Evolutionary conservation across 2,888 invertebrate genomes (phyloP).

Genomic region (Hypomecis punctinalis): DNA sequence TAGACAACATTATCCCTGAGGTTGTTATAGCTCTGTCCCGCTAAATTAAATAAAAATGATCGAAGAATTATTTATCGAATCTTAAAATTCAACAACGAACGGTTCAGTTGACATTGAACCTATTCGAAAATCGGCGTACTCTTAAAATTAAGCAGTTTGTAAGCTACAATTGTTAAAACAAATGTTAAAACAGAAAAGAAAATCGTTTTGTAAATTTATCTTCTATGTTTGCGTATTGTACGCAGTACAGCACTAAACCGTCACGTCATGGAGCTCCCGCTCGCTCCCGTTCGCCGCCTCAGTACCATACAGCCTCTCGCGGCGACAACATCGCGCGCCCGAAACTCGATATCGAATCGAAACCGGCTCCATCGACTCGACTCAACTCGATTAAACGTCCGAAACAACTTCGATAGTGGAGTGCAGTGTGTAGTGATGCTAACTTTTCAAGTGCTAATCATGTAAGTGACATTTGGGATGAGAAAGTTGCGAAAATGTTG

Average conservation of each 20-base stretch:
- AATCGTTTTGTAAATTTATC: background rate
- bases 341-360: conserved; percentile 14
- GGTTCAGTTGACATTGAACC: too few species aligned
- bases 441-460: conserved; percentile 33
- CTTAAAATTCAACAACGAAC: too few species aligned
- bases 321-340: conserved; percentile 56
- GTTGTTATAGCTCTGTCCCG: too few species aligned
- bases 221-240: conserved; percentile 38
- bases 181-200: background rate
- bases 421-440: conserved; percentile 72
- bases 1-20: too few species aligned
- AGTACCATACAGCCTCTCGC: conserved; percentile 79
- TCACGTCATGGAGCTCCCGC: conserved; percentile 65
- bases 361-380: conserved; percentile 20
- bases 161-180: too few species aligned
- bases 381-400: conserved; percentile 31
- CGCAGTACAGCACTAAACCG: conserved; percentile 57
- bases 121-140: too few species aligned
- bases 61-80: too few species aligned
- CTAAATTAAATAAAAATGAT: too few species aligned
- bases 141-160: too few species aligned
- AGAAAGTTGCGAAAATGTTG: conserved; percentile 31
- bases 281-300: conserved; percentile 62
- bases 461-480: conserved; percentile 38
- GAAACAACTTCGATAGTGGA: conserved; percentile 55